Base-by-base conservation (phyloP, 1,140 invertebrate species). In the Neuroterus valhalla region DNA sequence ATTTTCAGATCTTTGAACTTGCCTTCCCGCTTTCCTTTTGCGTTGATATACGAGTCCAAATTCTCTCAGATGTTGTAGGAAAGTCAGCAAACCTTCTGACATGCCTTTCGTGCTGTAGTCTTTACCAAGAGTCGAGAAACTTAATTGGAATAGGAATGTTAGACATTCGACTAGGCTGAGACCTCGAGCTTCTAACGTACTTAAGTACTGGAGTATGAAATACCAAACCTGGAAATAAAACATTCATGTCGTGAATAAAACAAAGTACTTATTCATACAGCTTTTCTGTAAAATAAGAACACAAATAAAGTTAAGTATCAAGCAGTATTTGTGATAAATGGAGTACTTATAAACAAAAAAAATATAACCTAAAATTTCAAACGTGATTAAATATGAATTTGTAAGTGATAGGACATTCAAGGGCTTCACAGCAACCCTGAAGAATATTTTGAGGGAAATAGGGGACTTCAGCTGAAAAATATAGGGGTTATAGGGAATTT, bases 31-130 rank as follows among this genome's bases (percentile, higher is more conserved):
- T 84, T 90, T 90, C 14, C 89, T 79, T 82, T 98, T 98, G 86
- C 97, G 92, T 91, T 98, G 98, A 89, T 98, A 99, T 21, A 99
- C 97, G 43, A 99, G 92, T 42, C 98, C 98, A 90, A 99, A 98
- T 90, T 99, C 98, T 83, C 98, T 89, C 10, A 99, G 90, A 91
- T 99, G 97, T 89, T 99, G 98, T 69, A 99, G 89, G 87, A 99
- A 98, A 48, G 94, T 93, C 71, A 97, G 90, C 86, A 99, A 93
- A 66, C 94, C 94, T 82, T 96, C 94, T 85, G 93, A 96, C 95
- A 99, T 96, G 12, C 96, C 96, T 86, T 98, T 97, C 12, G 97
- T 98, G 82, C 96, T 98, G 85, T 99, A 99, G 91, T 98, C 97
- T 93, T 97, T 98, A 69, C 98, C 98, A 26, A 99, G 91, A 0